Conservation (phyloP, 2,113 vertebrate species). For the Hippopotamus amphibius region DNA sequence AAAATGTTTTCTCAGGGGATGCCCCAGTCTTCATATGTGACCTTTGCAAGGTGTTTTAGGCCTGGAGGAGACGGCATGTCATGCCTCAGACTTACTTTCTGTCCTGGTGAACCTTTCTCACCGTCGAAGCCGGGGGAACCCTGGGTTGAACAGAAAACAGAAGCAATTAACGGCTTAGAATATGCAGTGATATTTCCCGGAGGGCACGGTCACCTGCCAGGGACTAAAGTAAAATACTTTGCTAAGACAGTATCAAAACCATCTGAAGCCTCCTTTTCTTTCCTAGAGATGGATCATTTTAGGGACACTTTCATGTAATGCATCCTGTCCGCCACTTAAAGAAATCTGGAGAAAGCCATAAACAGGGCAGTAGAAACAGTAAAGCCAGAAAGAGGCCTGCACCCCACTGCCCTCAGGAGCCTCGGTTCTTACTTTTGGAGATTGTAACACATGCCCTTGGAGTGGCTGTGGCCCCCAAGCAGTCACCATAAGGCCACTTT, state of each 20-base stretch:
- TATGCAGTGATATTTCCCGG: accelerated
- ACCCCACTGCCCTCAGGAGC: accelerated
- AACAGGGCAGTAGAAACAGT: accelerated
- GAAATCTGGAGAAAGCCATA: neutral
- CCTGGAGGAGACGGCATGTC: neutral
- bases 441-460: neutral
- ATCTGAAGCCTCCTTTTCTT: accelerated
- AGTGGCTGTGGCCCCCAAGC: neutral
- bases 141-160: constrained; percentile 82
- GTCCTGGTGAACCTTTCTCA: constrained; percentile 85
- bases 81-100: constrained; percentile 85
- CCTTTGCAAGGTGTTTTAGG: neutral
- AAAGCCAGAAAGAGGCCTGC: accelerated
- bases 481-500: no score
- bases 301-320: accelerated
- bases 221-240: accelerated
- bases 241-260: no score
- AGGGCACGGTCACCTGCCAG: accelerated
- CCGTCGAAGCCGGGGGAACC: constrained; percentile 90
- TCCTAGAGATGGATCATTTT: neutral
- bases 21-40: neutral
- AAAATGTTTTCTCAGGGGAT: neutral
- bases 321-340: neutral
- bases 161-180: neutral
- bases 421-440: neutral